Evolutionary conservation across 2,888 invertebrate genomes (phyloP).

Genomic region (Halocaridina rubra): DNA sequence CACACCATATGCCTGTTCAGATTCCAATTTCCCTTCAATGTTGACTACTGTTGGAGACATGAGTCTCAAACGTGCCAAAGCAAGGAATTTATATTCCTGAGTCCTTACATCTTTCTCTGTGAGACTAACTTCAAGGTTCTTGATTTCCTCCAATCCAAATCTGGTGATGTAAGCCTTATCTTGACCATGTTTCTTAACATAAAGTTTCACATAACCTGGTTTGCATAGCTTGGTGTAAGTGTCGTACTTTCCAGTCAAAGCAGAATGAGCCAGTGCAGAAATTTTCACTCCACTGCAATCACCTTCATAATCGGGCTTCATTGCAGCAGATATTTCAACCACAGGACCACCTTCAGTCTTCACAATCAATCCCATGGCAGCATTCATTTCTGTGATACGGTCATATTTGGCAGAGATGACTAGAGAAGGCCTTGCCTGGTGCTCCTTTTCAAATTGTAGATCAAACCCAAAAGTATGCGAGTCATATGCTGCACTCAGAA

Average conservation of each 20-base stretch:
- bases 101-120: neutral
- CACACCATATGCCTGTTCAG: neutral
- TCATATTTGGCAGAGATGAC: conserved; percentile 28
- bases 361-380: neutral
- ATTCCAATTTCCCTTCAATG: neutral
- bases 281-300: neutral
- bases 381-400: neutral
- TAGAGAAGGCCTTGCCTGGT: neutral
- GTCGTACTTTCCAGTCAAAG: neutral
- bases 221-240: neutral
- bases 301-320: neutral
- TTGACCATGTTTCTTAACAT: neutral
- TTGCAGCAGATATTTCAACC: neutral
- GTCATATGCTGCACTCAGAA: neutral
- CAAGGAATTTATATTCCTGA: neutral
- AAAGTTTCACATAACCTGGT: neutral
- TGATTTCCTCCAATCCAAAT: neutral
- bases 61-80: neutral
- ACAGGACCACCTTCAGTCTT: neutral
- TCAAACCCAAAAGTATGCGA: conserved; percentile 14
- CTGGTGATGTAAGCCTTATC: neutral
- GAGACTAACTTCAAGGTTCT: neutral
- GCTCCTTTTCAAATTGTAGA: conserved; percentile 14
- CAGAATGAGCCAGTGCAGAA: neutral
- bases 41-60: neutral